phyloP scores from a whole-genome alignment of 2,888 invertebrate species.

The Lasioglossum lativentre region DNA sequence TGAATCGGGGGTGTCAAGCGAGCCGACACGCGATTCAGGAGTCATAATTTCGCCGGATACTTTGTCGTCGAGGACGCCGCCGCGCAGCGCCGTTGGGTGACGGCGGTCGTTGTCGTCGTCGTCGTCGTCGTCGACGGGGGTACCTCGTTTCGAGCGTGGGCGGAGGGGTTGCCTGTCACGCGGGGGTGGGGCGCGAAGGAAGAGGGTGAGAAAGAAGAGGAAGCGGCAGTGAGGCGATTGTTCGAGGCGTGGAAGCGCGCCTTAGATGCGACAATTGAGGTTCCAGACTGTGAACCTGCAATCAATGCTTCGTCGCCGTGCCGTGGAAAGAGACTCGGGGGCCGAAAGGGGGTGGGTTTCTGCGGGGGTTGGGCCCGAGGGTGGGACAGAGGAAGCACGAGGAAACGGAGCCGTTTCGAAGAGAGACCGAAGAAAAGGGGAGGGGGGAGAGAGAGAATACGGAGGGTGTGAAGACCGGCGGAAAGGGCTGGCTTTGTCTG shows the following conservation, averaged over 20 bases:
- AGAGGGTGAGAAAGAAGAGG: constrained; percentile 62
- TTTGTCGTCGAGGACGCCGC: constrained; percentile 49
- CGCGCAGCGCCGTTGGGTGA: constrained; percentile 19
- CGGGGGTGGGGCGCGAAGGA: constrained; percentile 36
- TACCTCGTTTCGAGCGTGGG: constrained; percentile 26
- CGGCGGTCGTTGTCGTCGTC: constrained; percentile 36
- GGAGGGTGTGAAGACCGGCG: constrained; percentile 71
- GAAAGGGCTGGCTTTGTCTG: constrained; percentile 81
- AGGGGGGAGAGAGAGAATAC: constrained; percentile 45
- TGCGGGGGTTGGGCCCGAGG: constrained; percentile 6
- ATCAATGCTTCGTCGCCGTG: constrained; percentile 79
- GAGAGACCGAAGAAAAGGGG: constrained; percentile 42
- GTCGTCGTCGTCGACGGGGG: constrained; percentile 31
- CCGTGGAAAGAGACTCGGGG: constrained; percentile 64
- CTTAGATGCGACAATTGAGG: constrained; percentile 83
- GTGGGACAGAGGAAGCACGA: constrained; percentile 15
- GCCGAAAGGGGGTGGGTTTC: not conserved
- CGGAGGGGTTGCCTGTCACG: constrained; percentile 25
- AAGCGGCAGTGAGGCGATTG: constrained; percentile 75
- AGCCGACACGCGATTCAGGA: constrained; percentile 68
- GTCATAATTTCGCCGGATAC: constrained; percentile 70
- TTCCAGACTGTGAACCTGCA: constrained; percentile 83
- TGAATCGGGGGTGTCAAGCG: constrained; percentile 39
- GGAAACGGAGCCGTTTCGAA: constrained; percentile 18
- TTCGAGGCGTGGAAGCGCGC: constrained; percentile 81